These are phyloP conservation scores for Alaudala cheleensis DNA, from an alignment of 2,113 vertebrate genomes.

Conservation along the genomic window DNA sequence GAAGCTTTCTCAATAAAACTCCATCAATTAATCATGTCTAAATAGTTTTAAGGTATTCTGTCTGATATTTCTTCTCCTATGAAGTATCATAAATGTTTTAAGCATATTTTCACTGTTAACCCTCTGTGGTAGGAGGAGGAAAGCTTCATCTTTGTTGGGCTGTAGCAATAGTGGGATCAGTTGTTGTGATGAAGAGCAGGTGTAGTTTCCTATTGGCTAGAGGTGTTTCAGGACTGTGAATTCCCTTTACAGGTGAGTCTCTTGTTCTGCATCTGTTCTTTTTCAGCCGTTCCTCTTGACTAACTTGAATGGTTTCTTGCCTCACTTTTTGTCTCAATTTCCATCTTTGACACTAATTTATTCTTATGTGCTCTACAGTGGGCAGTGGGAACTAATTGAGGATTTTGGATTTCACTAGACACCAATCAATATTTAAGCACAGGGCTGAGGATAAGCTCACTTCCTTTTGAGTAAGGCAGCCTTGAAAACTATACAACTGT, in stretches of 20 bases:
- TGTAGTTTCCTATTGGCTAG: background rate
- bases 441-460: background rate
- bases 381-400: background rate
- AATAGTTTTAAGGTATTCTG: background rate
- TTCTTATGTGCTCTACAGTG: background rate
- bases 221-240: background rate
- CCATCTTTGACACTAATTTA: background rate
- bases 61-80: background rate
- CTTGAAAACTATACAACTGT: background rate
- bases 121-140: background rate
- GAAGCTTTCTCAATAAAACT: background rate
- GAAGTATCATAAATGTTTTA: background rate
- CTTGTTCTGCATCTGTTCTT: background rate
- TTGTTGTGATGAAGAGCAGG: background rate
- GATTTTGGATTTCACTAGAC: background rate
- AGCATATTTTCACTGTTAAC: background rate
- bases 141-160: background rate
- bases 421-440: background rate
- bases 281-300: background rate
- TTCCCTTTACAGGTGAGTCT: background rate
- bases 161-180: background rate
- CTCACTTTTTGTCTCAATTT: background rate
- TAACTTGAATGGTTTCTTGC: background rate
- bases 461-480: background rate
- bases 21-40: background rate